Evolutionary conservation across 1,140 invertebrate species (phyloP), one percentile per base, ranked within the genome.

Genomic region (Diachasmimorpha longicaudata): DNA sequence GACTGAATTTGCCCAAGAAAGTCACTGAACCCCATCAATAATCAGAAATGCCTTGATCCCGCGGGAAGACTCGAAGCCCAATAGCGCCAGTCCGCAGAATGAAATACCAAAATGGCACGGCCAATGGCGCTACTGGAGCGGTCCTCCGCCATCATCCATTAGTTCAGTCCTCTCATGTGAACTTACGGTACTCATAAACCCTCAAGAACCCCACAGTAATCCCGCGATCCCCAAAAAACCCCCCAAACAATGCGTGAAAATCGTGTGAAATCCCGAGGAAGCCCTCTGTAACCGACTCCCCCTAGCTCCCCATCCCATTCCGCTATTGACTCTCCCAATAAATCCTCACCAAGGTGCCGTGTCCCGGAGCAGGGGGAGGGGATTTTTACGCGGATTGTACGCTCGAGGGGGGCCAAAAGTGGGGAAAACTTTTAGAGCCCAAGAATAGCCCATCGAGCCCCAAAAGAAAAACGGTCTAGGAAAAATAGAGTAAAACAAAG

Each of bases 51-150:
- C 31, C 31, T 6, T 6, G 31, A 31, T 3, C 31, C 31, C 31
- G 31, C 31, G 31, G 6, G 31, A 31, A 31, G 6, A 31, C 31
- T 31, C 31, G 31, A 3, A 6, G 31, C 31, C 31, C 31, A 31
- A 31, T 6, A 6, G 31, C 31, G 31, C 2, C 31, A 31, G 39
- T 10, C 2, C 9, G 4, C 39, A 4, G 9, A 3, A 42, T 6
- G 13, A 52, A 52, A 19, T 19, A 1, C 44, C 44, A 76, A 76
- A 71, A 76, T 76, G 74, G 74, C 74, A 69, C 14, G 46, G 31
- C 69, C 74, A 76, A 71, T 76, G 74, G 19, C 36, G 52, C 37
- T 70, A 1, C 23, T 21, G 25, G 39, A 23, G 25, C n/a, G 21
- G 25, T 67, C 37, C 19, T 68, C 66, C 36, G 25, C 66, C 31